Evolutionary conservation across 2,797 vertebrate species (phyloP).

Genomic region (Argya squamiceps): DNA sequence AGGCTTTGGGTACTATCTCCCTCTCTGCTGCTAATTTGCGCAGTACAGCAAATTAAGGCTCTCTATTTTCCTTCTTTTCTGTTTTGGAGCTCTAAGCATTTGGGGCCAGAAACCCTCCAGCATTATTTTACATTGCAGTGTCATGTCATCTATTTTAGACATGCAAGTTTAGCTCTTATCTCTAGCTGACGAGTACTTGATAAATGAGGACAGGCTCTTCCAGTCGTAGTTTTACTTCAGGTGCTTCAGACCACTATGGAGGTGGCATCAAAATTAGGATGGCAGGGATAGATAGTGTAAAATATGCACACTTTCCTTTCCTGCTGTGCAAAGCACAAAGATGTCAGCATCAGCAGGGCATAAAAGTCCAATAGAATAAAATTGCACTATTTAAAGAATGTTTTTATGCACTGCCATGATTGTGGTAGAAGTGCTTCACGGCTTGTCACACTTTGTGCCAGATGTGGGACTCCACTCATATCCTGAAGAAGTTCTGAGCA

Average conservation of each 20-base stretch:
- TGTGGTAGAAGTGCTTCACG: background rate
- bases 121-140: background rate
- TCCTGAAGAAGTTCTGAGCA: background rate
- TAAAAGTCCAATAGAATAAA: background rate
- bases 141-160: background rate
- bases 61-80: background rate
- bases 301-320: background rate
- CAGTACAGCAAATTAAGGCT: background rate
- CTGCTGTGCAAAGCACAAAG: background rate
- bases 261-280: background rate
- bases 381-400: background rate
- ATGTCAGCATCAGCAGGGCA: background rate
- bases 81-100: background rate
- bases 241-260: background rate
- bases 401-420: background rate
- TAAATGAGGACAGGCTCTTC: background rate
- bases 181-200: background rate
- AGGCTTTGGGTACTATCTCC: background rate
- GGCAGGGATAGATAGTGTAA: background rate
- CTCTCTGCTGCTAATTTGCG: background rate
- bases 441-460: background rate
- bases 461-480: rapidly evolving
- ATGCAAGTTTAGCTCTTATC: background rate
- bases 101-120: background rate
- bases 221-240: background rate